Evolutionary conservation across 1,140 invertebrate genomes (phyloP).

Genomic region (Anadara kagoshimensis): DNA sequence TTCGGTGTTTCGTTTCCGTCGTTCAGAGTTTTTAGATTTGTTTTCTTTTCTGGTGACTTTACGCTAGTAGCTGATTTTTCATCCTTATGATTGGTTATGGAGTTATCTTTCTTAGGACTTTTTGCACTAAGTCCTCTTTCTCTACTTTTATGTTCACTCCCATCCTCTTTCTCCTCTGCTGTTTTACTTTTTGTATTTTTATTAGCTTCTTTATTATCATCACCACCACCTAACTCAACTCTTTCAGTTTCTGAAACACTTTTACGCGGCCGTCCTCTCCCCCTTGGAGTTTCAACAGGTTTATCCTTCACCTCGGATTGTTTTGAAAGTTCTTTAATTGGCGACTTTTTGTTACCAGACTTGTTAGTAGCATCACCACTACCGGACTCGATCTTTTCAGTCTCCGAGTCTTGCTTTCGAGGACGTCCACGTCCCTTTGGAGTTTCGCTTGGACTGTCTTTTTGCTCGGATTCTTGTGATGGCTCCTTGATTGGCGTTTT

Average conservation of each 20-base stretch:
- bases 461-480: too few relatives aligned
- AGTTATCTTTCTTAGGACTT: not conserved
- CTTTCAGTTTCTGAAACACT: conserved; percentile 10
- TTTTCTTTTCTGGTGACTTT: not conserved
- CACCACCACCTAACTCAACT: conserved; percentile 17
- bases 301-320: not conserved
- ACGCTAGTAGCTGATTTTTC: not conserved
- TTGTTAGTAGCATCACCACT: too few relatives aligned
- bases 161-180: not conserved
- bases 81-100: not conserved
- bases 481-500: too few relatives aligned
- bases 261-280: not conserved
- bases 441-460: not conserved
- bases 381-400: too few relatives aligned
- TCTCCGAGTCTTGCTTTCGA: too few relatives aligned
- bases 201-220: too few relatives aligned
- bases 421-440: not conserved
- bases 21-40: not conserved
- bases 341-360: too few relatives aligned
- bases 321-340: too few relatives aligned
- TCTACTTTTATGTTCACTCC: not conserved
- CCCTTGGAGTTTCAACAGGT: not conserved
- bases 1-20: not conserved
- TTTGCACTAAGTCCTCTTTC: not conserved
- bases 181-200: not conserved